These are phyloP conservation scores for Trematomus loennbergii DNA, from an alignment of 2,113 vertebrate species.

Conservation along the genomic window DNA sequence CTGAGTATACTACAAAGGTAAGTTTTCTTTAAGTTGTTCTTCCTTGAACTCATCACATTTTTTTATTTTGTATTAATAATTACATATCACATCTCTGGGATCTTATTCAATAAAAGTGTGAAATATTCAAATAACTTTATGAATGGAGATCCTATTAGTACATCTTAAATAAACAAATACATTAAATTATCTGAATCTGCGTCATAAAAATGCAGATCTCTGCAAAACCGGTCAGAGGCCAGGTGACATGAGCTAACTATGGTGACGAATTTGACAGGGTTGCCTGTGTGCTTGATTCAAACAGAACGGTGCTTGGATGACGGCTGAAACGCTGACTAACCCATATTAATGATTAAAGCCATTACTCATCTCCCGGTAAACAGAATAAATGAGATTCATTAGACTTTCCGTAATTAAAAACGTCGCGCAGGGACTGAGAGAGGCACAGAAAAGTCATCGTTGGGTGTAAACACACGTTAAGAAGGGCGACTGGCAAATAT, in stretches of 20 bases:
- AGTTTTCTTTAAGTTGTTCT: not conserved
- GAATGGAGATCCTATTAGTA: not conserved
- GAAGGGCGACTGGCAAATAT: slow-evolving; percentile 32
- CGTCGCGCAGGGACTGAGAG: slow-evolving; percentile 17
- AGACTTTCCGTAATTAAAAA: slow-evolving; percentile 63
- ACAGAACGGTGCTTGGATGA: slow-evolving; percentile 22
- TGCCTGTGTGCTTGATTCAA: not conserved
- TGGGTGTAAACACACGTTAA: slow-evolving; percentile 28
- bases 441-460: slow-evolving; percentile 25
- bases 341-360: slow-evolving; percentile 48
- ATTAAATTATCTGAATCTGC: not conserved
- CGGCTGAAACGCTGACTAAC: slow-evolving; percentile 19
- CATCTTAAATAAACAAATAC: not conserved
- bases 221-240: slow-evolving; percentile 18
- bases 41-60: not conserved
- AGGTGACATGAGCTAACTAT: not conserved
- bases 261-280: not conserved
- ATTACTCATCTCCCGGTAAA: slow-evolving; percentile 63
- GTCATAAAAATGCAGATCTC: too few species aligned
- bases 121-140: not conserved
- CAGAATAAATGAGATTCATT: slow-evolving; percentile 64
- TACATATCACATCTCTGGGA: not conserved
- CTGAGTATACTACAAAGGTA: not conserved
- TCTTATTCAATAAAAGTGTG: not conserved
- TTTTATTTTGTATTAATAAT: too few species aligned